phyloP scores from a whole-genome alignment of 2,113 vertebrate species.

The Apaloderma vittatum region DNA sequence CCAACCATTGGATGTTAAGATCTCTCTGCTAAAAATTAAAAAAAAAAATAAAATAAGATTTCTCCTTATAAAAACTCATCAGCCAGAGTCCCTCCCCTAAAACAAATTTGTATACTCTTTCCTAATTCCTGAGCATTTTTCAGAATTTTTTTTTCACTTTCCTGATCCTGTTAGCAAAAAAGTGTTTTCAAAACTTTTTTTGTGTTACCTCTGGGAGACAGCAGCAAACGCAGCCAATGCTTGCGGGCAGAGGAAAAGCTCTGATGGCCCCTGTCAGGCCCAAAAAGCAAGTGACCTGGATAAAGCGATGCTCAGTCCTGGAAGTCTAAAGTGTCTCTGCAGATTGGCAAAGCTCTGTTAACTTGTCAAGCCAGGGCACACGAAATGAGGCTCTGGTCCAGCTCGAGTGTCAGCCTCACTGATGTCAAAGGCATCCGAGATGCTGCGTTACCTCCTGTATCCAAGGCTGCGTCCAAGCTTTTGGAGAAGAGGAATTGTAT shows the following conservation, averaged over 20 bases:
- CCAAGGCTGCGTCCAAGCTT: accelerated
- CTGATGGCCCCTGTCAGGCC: neutral
- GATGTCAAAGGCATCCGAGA: neutral
- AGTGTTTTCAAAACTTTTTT: neutral
- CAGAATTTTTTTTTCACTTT: neutral
- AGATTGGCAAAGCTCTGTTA: neutral
- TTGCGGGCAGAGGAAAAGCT: neutral
- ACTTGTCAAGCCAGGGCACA: neutral
- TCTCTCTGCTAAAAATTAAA: neutral
- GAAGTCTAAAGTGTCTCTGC: neutral
- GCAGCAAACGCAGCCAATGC: neutral
- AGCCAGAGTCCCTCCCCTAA: neutral
- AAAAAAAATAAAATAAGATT: neutral
- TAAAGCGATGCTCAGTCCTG: neutral
- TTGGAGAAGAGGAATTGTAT: neutral
- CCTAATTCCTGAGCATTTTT: neutral
- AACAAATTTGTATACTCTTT: neutral
- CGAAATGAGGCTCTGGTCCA: neutral
- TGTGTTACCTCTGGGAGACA: neutral
- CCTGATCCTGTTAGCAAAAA: neutral
- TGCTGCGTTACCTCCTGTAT: accelerated
- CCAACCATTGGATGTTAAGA: accelerated
- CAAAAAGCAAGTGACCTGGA: neutral
- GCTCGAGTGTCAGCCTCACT: neutral
- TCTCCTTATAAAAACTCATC: neutral